Conservation (phyloP, 2,113 vertebrate genomes). For the Semnornis frantzii region DNA sequence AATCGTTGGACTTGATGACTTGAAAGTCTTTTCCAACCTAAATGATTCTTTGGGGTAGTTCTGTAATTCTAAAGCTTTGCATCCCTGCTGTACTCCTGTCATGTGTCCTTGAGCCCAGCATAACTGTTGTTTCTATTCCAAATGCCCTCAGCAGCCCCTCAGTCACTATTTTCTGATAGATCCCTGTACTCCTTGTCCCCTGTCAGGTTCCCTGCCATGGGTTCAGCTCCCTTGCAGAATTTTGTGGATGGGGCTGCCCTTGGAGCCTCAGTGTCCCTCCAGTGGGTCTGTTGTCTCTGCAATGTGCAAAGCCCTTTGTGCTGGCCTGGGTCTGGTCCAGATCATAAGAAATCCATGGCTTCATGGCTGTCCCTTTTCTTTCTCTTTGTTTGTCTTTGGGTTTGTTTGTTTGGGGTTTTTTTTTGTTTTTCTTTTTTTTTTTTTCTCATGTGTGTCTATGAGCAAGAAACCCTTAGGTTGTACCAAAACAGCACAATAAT, state of each 20-base stretch:
- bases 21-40: not conserved
- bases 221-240: not conserved
- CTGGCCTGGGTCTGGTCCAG: too few species aligned
- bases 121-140: not conserved
- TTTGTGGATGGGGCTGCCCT: fast-evolving
- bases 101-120: fast-evolving
- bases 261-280: fast-evolving
- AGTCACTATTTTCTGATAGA: not conserved
- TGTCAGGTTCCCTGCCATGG: fast-evolving
- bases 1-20: not conserved
- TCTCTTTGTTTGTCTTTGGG: too few species aligned
- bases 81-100: not conserved
- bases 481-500: conserved; percentile 8
- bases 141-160: not conserved
- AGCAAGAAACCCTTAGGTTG: not conserved
- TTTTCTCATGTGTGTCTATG: not conserved
- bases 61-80: not conserved
- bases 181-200: not conserved
- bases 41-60: not conserved
- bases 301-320: too few species aligned
- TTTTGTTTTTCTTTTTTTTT: not conserved
- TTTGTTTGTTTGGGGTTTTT: too few species aligned
- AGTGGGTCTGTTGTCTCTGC: fast-evolving
- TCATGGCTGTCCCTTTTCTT: too few species aligned
- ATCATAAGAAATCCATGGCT: too few species aligned